Conservation (phyloP, 2,797 vertebrate genomes). For the Somateria mollissima region DNA sequence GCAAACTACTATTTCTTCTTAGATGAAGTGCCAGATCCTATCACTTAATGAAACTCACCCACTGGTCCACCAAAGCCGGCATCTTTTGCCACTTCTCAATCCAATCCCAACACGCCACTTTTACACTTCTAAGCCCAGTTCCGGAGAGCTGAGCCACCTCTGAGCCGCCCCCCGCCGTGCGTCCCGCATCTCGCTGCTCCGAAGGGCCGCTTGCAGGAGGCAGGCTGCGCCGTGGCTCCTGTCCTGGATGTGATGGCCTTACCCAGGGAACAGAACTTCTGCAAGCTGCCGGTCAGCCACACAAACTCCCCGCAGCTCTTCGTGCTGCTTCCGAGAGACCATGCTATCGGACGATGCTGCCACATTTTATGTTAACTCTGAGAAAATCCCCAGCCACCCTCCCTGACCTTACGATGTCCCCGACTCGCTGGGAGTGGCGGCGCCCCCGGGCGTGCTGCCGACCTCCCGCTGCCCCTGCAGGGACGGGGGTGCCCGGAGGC, state of each 20-base stretch:
- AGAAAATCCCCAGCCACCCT: slow-evolving; percentile 44
- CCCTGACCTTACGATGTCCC: slow-evolving; percentile 40
- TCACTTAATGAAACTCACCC: neutral
- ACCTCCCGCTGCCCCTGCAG: neutral
- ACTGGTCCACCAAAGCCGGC: neutral
- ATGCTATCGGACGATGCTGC: slow-evolving; percentile 1
- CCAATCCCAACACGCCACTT: neutral
- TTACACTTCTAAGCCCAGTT: neutral
- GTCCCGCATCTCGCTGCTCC: neutral
- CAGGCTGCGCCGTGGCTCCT: neutral
- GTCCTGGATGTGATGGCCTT: neutral
- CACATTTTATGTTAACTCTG: slow-evolving; percentile 51
- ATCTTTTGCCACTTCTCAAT: neutral
- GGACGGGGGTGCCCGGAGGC: no score
- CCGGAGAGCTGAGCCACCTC: neutral
- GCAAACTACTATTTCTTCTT: neutral
- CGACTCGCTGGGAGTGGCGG: slow-evolving; percentile 7
- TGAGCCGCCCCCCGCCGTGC: fast-evolving
- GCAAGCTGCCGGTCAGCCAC: slow-evolving; percentile 27
- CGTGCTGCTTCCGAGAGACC: slow-evolving; percentile 16
- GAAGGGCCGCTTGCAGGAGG: neutral
- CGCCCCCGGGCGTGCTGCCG: slow-evolving; percentile 36
- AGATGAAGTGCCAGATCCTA: neutral
- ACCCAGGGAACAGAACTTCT: slow-evolving; percentile 23
- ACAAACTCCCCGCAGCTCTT: neutral